Evolutionary conservation across 30 jellyfish, hydroid and myxozoan genomes (phyloP).

Genomic region (Sanderia malayensis): DNA sequence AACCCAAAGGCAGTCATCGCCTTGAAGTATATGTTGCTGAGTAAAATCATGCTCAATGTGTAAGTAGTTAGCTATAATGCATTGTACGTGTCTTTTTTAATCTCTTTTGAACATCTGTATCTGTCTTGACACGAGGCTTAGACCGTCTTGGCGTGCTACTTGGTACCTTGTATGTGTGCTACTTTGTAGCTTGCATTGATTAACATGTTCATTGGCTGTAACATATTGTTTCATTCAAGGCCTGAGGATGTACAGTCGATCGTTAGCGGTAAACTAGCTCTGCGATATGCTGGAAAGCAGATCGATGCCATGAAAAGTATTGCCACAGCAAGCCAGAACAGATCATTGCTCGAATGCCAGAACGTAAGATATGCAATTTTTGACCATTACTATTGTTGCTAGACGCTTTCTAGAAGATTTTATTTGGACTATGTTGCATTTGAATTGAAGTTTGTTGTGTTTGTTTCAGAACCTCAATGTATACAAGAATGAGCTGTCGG

Average conservation of each 20-base stretch:
- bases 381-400: no score
- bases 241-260: slow-evolving; percentile 98
- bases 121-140: no score
- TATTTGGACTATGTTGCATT: neutral
- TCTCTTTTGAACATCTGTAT: no score
- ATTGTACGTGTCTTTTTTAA: no score
- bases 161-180: no score
- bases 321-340: slow-evolving; percentile 92
- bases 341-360: slow-evolving; percentile 92
- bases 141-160: no score
- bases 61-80: slow-evolving; percentile 10
- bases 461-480: slow-evolving; percentile 57
- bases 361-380: slow-evolving; percentile 42
- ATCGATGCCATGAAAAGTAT: slow-evolving; percentile 92
- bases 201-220: no score
- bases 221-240: no score
- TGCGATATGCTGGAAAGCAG: slow-evolving; percentile 91
- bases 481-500: slow-evolving; percentile 77
- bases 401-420: neutral
- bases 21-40: slow-evolving; percentile 84
- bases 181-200: no score
- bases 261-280: slow-evolving; percentile 93
- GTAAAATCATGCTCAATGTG: slow-evolving; percentile 94
- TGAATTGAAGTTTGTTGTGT: neutral
- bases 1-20: slow-evolving; percentile 82